phyloP scores from a whole-genome alignment of 2,797 vertebrate species.

The Calcarius lapponicus region DNA sequence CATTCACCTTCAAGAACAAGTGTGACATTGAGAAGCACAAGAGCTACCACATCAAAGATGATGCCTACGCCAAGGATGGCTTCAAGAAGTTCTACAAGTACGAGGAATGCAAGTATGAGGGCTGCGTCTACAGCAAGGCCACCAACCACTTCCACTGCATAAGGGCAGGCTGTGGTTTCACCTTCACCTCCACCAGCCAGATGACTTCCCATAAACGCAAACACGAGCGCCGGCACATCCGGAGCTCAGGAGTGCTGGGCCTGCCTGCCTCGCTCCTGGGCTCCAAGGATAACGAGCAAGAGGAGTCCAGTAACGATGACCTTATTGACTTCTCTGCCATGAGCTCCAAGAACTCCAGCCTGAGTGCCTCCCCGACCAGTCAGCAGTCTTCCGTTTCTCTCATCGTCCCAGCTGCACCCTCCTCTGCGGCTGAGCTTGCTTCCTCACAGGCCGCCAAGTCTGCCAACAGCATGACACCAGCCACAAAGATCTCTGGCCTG shows the following conservation, averaged over 20 bases:
- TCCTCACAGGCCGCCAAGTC: conserved; percentile 77
- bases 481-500: conserved; percentile 88
- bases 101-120: conserved; percentile 98
- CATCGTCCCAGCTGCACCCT: conserved; percentile 81
- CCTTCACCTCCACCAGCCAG: conserved; percentile 99
- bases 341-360: conserved; percentile 99
- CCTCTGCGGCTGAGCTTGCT: conserved; percentile 72
- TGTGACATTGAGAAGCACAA: conserved; percentile 99
- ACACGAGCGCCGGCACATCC: conserved; percentile 95
- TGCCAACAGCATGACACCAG: conserved; percentile 78
- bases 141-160: conserved; percentile 99
- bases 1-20: conserved; percentile 99
- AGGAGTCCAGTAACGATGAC: conserved; percentile 98
- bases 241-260: conserved; percentile 88
- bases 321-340: conserved; percentile 96
- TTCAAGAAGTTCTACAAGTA: conserved; percentile 99
- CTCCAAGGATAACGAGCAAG: conserved; percentile 90
- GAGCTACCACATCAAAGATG: conserved; percentile 99
- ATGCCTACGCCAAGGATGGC: conserved; percentile 98
- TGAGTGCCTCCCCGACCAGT: conserved; percentile 98
- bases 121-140: conserved; percentile 99
- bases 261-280: conserved; percentile 86
- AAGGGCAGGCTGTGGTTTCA: conserved; percentile 96
- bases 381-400: conserved; percentile 90
- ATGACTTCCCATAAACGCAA: conserved; percentile 99